Evolutionary conservation across 1,140 invertebrate genomes (phyloP).

Genomic region (Euschistus heros): DNA sequence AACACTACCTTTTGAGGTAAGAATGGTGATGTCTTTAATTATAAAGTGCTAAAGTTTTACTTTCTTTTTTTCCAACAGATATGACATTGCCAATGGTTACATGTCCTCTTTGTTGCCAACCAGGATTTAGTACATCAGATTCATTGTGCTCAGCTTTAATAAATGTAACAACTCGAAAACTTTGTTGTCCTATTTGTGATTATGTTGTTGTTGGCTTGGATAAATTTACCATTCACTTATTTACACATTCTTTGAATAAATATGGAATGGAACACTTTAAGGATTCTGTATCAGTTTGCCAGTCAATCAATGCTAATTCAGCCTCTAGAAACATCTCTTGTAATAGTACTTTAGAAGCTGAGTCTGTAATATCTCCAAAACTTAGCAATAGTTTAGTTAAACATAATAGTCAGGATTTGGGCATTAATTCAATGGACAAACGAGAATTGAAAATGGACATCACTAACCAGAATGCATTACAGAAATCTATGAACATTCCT

Average conservation of each 20-base stretch:
- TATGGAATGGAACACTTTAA: background rate
- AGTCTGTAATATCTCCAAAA: background rate
- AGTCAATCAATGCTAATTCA: background rate
- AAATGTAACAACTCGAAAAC: conserved; percentile 56
- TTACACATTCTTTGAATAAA: conserved; percentile 46
- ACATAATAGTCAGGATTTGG: background rate
- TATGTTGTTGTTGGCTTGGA: conserved; percentile 62
- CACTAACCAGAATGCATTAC: background rate
- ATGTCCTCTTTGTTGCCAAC: conserved; percentile 62
- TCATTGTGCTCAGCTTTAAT: conserved; percentile 57
- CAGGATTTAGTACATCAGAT: conserved; percentile 56
- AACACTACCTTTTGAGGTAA: no score
- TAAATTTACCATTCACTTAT: conserved; percentile 74
- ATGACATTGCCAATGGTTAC: conserved; percentile 24
- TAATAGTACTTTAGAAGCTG: background rate
- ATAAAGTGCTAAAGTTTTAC: background rate
- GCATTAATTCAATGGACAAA: conserved; percentile 7
- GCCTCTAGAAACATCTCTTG: background rate
- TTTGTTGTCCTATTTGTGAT: conserved; percentile 63
- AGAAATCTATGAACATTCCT: conserved; percentile 8
- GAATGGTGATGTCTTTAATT: no score
- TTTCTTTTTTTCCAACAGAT: background rate
- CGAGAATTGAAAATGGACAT: background rate
- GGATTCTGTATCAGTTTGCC: background rate
- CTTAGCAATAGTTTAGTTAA: conserved; percentile 1